Conservation (phyloP, 2,888 invertebrate genomes). For the Zygothrica quintamaculata region DNA sequence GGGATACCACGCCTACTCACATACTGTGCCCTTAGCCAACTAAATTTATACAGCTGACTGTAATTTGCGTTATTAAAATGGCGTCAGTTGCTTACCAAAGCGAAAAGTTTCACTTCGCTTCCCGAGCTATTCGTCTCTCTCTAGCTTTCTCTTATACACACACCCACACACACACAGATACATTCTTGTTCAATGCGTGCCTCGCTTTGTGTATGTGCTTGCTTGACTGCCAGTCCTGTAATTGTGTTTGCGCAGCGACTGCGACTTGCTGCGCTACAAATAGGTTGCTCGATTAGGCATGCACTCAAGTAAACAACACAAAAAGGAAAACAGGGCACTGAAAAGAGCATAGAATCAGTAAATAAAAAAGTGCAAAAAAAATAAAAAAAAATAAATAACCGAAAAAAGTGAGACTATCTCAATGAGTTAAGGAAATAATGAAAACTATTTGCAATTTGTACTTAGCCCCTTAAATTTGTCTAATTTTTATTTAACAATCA, state of each 20-base stretch:
- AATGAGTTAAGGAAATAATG: no score
- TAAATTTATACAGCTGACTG: conserved; percentile 66
- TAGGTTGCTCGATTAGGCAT: conserved; percentile 21
- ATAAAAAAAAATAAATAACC: no score
- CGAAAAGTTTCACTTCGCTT: conserved; percentile 41
- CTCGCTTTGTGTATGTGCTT: not conserved
- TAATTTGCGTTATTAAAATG: conserved; percentile 78
- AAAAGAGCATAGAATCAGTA: no score
- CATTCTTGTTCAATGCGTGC: conserved; percentile 14
- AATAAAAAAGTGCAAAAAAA: no score
- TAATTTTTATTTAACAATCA: no score
- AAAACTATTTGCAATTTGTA: no score
- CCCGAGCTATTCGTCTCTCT: conserved; percentile 4
- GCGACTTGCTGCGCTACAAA: conserved; percentile 34
- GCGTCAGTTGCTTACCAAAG: conserved; percentile 74
- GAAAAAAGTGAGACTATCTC: no score
- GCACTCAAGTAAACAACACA: conserved; percentile 5
- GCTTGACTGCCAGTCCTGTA: conserved; percentile 29
- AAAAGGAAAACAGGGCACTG: no score
- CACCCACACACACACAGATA: no score
- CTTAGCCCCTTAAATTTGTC: no score
- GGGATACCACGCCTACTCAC: conserved; percentile 17
- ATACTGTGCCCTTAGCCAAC: conserved; percentile 19
- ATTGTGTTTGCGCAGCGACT: conserved; percentile 51
- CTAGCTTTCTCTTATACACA: conserved; percentile 3